These are phyloP conservation scores for Neodiprion lecontei DNA, from an alignment of 1,140 invertebrate species.

Conservation along the genomic window DNA sequence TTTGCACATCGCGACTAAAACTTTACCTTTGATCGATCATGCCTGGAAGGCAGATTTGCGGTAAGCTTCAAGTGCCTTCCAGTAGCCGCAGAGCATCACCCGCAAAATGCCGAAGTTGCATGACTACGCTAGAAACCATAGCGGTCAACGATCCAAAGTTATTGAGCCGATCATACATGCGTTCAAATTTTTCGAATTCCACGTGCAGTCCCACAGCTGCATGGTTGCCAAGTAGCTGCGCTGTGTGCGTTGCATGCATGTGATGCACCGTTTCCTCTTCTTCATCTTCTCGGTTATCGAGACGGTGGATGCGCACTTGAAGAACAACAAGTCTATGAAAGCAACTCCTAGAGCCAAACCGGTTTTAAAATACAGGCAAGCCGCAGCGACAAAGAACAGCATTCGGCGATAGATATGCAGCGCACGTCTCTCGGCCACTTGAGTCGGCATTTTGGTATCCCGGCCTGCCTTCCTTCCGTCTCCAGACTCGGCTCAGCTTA, in stretches of 20 bases:
- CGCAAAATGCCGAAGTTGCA: background rate
- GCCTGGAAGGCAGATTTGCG: background rate
- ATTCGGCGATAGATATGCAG: background rate
- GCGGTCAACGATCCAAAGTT: too few species aligned
- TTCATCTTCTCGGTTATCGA: background rate
- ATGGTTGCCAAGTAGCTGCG: too few species aligned
- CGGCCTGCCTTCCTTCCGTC: background rate
- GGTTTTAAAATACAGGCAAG: background rate
- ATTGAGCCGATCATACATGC: background rate
- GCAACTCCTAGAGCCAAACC: background rate
- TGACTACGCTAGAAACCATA: too few species aligned
- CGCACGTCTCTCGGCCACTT: background rate
- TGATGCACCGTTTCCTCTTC: background rate
- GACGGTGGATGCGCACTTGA: too few species aligned
- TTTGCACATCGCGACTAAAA: too few species aligned
- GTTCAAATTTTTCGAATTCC: background rate
- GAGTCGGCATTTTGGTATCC: slow-evolving; percentile 2
- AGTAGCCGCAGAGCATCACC: background rate
- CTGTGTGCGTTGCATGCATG: too few species aligned
- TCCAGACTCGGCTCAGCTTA: background rate
- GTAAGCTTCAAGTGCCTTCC: background rate
- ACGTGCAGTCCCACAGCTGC: too few species aligned
- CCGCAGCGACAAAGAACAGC: background rate
- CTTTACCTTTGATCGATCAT: background rate
- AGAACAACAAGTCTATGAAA: background rate